Base-by-base conservation (phyloP, 2,888 invertebrate species). In the Phengaris alcon region DNA sequence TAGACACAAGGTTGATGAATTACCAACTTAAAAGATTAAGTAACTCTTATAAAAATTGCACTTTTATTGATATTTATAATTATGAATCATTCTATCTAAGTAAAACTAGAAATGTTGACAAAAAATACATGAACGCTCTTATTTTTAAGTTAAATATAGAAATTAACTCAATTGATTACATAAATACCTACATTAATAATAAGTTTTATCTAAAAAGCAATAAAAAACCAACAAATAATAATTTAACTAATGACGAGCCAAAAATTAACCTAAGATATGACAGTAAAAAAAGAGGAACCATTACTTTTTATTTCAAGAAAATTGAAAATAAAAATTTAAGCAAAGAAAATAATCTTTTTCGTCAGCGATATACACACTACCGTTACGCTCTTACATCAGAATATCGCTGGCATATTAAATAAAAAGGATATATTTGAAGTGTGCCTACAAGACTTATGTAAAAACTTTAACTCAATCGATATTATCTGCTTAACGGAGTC, bases 301-400 rank as follows among this genome's bases (percentile, higher is more conserved):
- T 55, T 55, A 68, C 74, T n/a, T 74, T 35, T 44, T 74, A 74
- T 46, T 74, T 74, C 12, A 68, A 74, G 44, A 68, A 51, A 8
- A 8, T 6, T 3, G n/a, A 44, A 44, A 74, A n/a, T 13, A 55
- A 55, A 13, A 55, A 55, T 6, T 13, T 55, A 46, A 52, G 5
- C 7, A 46, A 22, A 1, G 12, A 46, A 22, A 52, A 46, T 8
- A 69, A 55, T 15, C 54, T 68, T 69, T 74, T 74, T 74, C 69
- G 68, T 46, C 6, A 44, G 8, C 68, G 68, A 55, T 7, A 13
- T 9, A 55, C 35, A 54, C 22, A 22, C 8, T 35, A 44, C 55
- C 13, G 13, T 74, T 13, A 68, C 35, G 22, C 48, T 74, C 13
- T 74, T 74, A n/a, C 74, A 74, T n/a, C 74, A 74, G 52, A 74